Percentiles rank a stretch among this genome's conserved stretches.
Conservation (phyloP, 37 sponge, comb jelly and placozoan species). For the Bolinopsis microptera region DNA sequence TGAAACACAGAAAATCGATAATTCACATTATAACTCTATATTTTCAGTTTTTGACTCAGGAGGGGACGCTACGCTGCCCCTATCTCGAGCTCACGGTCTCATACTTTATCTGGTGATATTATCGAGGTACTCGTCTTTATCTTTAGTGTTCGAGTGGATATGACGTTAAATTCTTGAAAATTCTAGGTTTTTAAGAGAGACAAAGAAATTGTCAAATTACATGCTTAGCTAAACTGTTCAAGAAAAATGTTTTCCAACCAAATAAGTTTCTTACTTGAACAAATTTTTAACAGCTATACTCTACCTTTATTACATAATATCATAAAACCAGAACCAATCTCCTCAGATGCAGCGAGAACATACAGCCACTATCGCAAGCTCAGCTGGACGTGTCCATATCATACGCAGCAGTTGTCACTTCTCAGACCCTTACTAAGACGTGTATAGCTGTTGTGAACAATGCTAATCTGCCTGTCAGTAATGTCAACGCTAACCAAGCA, state of each 20-base stretch:
- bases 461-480: neutral
- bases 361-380: neutral
- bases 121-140: too few relatives aligned
- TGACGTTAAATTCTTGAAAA: too few relatives aligned
- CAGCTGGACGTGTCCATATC: constrained; percentile 29
- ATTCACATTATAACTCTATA: neutral
- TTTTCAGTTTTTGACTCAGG: neutral
- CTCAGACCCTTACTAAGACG: neutral
- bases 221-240: too few relatives aligned
- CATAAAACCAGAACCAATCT: too few relatives aligned
- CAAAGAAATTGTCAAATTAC: too few relatives aligned
- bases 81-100: constrained; percentile 52
- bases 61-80: constrained; percentile 27
- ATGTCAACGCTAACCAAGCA: neutral
- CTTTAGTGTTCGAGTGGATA: too few relatives aligned
- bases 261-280: too few relatives aligned
- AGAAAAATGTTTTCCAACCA: too few relatives aligned
- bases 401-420: neutral
- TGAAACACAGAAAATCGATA: neutral
- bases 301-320: too few relatives aligned
- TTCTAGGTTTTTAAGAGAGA: too few relatives aligned
- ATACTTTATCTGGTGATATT: constrained; percentile 26
- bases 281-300: too few relatives aligned
- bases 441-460: neutral
- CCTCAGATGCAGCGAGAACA: constrained; percentile 35